phyloP scores from a whole-genome alignment of 2,113 vertebrate genomes.

The Perccottus glenii region DNA sequence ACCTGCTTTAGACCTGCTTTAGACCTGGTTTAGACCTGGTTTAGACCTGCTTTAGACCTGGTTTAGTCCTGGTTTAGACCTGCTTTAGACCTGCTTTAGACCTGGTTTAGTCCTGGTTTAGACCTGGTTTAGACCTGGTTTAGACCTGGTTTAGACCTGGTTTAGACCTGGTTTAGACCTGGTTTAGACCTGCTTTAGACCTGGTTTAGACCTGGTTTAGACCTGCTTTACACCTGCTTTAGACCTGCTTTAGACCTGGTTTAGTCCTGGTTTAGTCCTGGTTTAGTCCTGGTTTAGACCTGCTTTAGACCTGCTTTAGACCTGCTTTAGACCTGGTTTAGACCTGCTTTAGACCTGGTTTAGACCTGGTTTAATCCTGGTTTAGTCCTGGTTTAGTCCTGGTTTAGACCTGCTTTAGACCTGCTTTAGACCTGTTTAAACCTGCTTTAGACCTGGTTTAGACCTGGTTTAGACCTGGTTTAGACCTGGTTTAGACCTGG shows the following conservation, averaged over 20 bases:
- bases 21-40: no score
- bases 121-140: no score
- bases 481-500: not conserved
- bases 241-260: not conserved
- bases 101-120: no score
- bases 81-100: no score
- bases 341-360: slow-evolving; percentile 72
- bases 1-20: no score
- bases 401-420: not conserved
- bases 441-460: not conserved
- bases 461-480: not conserved
- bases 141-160: not conserved
- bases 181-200: not conserved
- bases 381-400: not conserved
- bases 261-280: not conserved
- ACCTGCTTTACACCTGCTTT: not conserved
- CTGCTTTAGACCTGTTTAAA: not conserved
- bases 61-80: no score
- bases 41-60: no score
- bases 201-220: not conserved
- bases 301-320: not conserved
- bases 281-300: not conserved
- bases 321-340: not conserved
- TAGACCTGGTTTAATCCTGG: not conserved
- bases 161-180: not conserved